Evolutionary conservation across 2,888 invertebrate species (phyloP).

Genomic region (Plusia festucae): DNA sequence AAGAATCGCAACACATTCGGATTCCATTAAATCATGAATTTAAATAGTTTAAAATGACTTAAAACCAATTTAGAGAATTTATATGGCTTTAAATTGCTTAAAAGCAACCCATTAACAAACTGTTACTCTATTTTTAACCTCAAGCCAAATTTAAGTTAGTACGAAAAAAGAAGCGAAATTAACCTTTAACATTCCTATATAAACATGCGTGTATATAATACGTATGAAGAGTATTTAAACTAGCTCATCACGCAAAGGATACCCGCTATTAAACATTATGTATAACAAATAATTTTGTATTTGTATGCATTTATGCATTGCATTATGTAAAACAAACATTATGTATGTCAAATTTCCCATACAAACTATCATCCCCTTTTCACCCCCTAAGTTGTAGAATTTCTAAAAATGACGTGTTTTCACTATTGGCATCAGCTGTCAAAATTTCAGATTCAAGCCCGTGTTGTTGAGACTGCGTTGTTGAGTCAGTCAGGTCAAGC

Average conservation of each 20-base stretch:
- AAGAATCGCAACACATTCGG: background rate
- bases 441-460: too few relatives aligned
- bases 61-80: background rate
- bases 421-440: too few relatives aligned
- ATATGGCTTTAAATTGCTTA: background rate
- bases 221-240: too few relatives aligned
- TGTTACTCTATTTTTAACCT: background rate
- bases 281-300: too few relatives aligned
- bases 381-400: too few relatives aligned
- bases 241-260: background rate
- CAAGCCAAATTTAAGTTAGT: background rate
- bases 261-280: background rate
- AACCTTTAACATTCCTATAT: background rate
- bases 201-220: slow-evolving; percentile 1
- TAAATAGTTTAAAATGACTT: slow-evolving; percentile 1
- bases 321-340: too few relatives aligned
- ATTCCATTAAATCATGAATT: slow-evolving; percentile 4
- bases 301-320: too few relatives aligned
- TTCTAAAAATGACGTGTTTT: too few relatives aligned
- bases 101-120: background rate
- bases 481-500: too few relatives aligned
- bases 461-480: too few relatives aligned
- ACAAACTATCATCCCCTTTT: too few relatives aligned
- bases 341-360: too few relatives aligned
- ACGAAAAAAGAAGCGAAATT: background rate